These are phyloP conservation scores for Tolmerus cingulatus DNA, from an alignment of 2,888 invertebrate species.

Conservation along the genomic window DNA sequence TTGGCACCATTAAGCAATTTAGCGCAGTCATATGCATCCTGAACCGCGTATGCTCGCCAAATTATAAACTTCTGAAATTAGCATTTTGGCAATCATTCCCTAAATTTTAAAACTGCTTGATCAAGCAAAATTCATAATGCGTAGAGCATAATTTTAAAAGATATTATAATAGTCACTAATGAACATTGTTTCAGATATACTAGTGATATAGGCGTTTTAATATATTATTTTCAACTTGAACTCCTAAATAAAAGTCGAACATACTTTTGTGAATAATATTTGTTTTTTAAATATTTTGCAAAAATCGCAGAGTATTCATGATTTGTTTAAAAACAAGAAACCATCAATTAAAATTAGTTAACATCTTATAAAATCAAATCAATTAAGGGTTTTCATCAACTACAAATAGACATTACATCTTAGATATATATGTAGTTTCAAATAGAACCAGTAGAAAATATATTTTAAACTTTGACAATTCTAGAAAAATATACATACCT, in stretches of 20 bases:
- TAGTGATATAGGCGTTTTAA: background rate
- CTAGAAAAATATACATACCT: too few species aligned
- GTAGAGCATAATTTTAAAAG: background rate
- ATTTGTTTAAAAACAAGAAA: too few species aligned
- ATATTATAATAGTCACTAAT: background rate
- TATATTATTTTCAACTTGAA: background rate
- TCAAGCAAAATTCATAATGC: background rate
- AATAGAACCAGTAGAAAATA: background rate
- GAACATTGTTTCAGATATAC: background rate
- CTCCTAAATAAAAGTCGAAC: too few species aligned
- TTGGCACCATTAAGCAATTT: background rate
- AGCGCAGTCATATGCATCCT: background rate
- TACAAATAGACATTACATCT: too few species aligned
- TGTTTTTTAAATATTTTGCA: too few species aligned
- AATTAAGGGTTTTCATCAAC: too few species aligned
- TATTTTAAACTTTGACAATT: background rate
- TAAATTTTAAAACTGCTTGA: background rate
- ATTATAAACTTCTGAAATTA: background rate
- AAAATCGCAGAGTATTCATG: too few species aligned
- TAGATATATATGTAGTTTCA: background rate
- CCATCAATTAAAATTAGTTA: too few species aligned
- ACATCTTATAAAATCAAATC: too few species aligned
- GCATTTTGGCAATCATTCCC: background rate
- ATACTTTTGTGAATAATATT: too few species aligned
- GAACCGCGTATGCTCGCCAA: background rate